Percentiles rank a stretch among this genome's conserved stretches.
phyloP scores from a whole-genome alignment of 2,113 vertebrate species.

The Forbesichthys papilliferus region DNA sequence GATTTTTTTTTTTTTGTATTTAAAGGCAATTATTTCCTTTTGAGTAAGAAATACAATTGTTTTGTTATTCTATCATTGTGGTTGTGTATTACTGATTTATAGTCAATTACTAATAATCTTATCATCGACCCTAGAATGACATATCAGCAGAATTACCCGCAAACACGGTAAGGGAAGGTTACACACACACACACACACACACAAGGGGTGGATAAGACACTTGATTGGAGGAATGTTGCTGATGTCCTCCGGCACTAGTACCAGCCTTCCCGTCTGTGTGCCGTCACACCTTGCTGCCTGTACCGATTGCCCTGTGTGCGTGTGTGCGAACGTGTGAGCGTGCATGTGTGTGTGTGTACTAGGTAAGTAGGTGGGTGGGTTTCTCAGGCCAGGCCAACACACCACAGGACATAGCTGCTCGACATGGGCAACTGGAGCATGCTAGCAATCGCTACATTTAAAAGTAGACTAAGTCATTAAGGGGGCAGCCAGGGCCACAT shows the following conservation, averaged over 20 bases:
- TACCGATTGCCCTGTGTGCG: slow-evolving; percentile 84
- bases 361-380: not conserved
- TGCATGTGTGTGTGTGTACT: slow-evolving; percentile 10
- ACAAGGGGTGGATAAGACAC: slow-evolving; percentile 10
- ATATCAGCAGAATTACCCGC: too few species aligned
- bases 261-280: slow-evolving; percentile 88
- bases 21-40: too few species aligned
- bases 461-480: not conserved
- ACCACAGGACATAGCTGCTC: not conserved
- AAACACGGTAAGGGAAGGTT: too few species aligned
- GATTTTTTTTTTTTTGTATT: not conserved
- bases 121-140: too few species aligned
- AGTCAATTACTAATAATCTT: too few species aligned
- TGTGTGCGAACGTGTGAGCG: too few species aligned
- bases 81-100: too few species aligned
- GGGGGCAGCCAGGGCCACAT: not conserved
- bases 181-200: slow-evolving; percentile 7
- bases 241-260: slow-evolving; percentile 83
- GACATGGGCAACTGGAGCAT: not conserved
- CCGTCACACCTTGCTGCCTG: slow-evolving; percentile 93
- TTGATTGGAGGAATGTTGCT: slow-evolving; percentile 73
- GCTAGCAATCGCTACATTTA: not conserved
- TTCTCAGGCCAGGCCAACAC: not conserved
- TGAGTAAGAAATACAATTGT: too few species aligned
- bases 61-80: too few species aligned